These are phyloP conservation scores for Muscicapa striata DNA, from an alignment of 2,797 vertebrate genomes.

Conservation along the genomic window DNA sequence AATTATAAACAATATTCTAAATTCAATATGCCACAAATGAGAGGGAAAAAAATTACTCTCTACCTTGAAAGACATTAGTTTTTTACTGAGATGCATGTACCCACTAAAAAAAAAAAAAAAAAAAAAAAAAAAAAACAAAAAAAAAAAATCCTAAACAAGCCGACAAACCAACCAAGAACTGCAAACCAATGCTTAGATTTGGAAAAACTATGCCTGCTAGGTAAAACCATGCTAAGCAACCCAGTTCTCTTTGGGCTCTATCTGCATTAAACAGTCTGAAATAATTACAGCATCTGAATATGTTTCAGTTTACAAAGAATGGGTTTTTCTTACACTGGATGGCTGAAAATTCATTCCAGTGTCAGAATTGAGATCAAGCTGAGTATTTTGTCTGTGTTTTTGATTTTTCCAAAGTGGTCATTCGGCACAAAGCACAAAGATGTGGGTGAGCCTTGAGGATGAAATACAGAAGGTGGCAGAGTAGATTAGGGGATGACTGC, in stretches of 20 bases:
- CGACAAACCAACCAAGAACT: not conserved
- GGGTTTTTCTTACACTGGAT: not conserved
- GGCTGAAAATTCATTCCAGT: not conserved
- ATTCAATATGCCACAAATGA: not conserved
- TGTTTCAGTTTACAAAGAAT: not conserved
- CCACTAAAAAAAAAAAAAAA: not conserved
- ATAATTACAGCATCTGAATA: not conserved
- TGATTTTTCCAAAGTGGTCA: not conserved
- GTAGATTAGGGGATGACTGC: not conserved
- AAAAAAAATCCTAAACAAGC: not conserved
- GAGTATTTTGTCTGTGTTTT: not conserved
- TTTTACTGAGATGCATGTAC: not conserved
- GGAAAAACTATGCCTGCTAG: not conserved
- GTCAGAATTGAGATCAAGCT: not conserved
- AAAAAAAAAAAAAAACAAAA: no score
- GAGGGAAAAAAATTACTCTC: not conserved
- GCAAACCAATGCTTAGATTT: not conserved
- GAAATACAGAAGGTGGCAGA: not conserved
- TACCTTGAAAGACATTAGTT: not conserved
- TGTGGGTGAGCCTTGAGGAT: not conserved
- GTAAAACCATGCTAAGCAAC: not conserved
- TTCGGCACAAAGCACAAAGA: not conserved
- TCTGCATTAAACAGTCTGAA: not conserved
- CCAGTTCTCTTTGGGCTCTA: not conserved
- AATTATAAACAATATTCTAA: not conserved